phyloP scores from a whole-genome alignment of 2,113 vertebrate species.

The Apteryx owenii region DNA sequence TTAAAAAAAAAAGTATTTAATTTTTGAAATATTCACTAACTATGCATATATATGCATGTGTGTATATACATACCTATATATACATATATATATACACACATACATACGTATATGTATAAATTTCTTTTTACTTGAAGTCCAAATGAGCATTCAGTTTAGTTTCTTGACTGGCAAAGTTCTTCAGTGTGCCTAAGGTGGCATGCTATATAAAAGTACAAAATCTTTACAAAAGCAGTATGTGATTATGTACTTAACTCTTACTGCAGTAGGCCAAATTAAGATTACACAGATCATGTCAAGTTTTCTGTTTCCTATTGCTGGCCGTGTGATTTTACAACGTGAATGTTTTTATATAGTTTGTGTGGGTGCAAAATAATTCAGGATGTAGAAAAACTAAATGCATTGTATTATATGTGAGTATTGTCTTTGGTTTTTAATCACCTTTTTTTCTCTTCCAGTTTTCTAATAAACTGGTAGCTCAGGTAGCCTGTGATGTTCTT shows the following conservation, averaged over 20 bases:
- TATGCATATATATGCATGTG: too few relatives aligned
- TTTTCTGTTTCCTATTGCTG: background rate
- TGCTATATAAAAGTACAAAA: background rate
- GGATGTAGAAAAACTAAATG: background rate
- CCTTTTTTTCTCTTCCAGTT: slow-evolving; percentile 81
- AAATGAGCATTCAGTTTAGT: background rate
- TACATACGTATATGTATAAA: background rate
- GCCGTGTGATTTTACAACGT: background rate
- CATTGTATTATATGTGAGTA: background rate
- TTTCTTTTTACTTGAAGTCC: background rate
- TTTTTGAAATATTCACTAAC: background rate
- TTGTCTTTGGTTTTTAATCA: background rate
- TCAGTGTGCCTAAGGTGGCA: background rate
- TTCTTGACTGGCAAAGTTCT: background rate
- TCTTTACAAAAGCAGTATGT: background rate
- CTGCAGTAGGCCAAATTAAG: background rate
- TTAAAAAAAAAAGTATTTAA: background rate
- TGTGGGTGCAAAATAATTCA: background rate
- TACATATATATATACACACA: too few relatives aligned
- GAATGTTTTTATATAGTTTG: rapidly evolving
- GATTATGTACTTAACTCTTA: background rate
- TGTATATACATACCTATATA: too few relatives aligned
- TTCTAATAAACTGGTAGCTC: slow-evolving; percentile 92
- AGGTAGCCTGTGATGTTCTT: slow-evolving; percentile 93
- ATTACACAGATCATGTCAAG: rapidly evolving